These are phyloP conservation scores for Corythornis cristatus DNA, from an alignment of 2,113 vertebrate genomes.

Conservation along the genomic window DNA sequence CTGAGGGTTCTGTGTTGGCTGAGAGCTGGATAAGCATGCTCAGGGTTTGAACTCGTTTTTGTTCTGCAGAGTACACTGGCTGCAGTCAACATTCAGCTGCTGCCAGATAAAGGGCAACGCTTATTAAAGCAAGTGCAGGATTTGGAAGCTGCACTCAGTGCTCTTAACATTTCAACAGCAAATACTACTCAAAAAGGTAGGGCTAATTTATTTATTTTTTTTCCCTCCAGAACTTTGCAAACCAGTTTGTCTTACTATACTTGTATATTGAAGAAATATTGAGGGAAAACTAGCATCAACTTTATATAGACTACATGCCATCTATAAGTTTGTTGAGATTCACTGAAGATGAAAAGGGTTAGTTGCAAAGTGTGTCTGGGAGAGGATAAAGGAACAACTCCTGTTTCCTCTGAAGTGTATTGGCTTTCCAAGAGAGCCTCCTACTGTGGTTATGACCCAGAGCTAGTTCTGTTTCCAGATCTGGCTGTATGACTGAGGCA, in stretches of 20 bases:
- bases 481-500: background rate
- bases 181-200: slow-evolving; percentile 56
- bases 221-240: background rate
- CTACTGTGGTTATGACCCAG: background rate
- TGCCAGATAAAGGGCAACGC: slow-evolving; percentile 85
- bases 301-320: background rate
- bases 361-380: background rate
- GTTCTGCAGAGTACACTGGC: slow-evolving; percentile 78
- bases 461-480: background rate
- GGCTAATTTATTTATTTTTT: background rate
- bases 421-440: background rate
- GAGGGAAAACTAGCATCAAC: background rate
- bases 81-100: slow-evolving; percentile 76
- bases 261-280: background rate
- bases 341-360: background rate
- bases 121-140: slow-evolving; percentile 81
- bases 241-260: background rate
- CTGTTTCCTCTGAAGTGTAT: background rate
- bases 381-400: background rate
- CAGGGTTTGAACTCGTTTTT: background rate
- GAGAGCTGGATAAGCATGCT: background rate
- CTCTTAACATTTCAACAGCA: slow-evolving; percentile 60
- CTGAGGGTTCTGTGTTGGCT: background rate
- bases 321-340: background rate
- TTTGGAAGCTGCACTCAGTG: slow-evolving; percentile 76